A percentile compares a stretch with the other conserved stretches of the same genome.
Conservation (phyloP, 2,797 vertebrate genomes). For the Poeciliopsis gracilis region DNA sequence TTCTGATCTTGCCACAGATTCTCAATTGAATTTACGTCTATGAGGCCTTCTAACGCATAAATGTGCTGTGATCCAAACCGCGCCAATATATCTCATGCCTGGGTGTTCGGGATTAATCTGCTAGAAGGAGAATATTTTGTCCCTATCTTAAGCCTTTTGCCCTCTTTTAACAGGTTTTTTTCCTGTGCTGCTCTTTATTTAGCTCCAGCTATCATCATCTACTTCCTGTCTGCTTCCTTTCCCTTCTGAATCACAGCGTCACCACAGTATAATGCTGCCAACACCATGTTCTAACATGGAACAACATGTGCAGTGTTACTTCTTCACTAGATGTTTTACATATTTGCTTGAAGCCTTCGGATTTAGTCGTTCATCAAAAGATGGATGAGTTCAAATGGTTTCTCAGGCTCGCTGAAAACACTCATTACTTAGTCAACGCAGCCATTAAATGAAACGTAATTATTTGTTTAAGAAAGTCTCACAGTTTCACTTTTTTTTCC, state of each 20-base stretch:
- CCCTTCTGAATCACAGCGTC: background rate
- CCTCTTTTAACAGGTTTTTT: background rate
- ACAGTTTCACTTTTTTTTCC: background rate
- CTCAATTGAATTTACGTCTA: background rate
- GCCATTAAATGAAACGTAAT: background rate
- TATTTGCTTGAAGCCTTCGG: background rate
- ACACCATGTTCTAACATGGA: background rate
- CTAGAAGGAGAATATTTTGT: background rate
- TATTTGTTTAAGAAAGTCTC: background rate
- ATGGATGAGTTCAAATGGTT: background rate
- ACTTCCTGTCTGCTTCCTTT: background rate
- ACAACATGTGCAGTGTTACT: background rate
- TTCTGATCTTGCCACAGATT: too few relatives aligned
- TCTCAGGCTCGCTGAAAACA: background rate
- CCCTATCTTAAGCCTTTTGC: background rate
- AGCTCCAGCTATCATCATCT: background rate
- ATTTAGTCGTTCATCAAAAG: background rate
- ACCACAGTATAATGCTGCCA: slow-evolving; percentile 5
- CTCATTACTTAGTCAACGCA: background rate
- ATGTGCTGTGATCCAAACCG: background rate
- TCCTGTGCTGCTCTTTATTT: background rate
- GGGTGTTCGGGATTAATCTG: background rate
- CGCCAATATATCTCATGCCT: background rate
- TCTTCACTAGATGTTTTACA: background rate
- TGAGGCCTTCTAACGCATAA: background rate